Percentiles rank a stretch among this genome's conserved stretches.
phyloP scores from a whole-genome alignment of 2,797 vertebrate genomes.

The Bovichtus variegatus region DNA sequence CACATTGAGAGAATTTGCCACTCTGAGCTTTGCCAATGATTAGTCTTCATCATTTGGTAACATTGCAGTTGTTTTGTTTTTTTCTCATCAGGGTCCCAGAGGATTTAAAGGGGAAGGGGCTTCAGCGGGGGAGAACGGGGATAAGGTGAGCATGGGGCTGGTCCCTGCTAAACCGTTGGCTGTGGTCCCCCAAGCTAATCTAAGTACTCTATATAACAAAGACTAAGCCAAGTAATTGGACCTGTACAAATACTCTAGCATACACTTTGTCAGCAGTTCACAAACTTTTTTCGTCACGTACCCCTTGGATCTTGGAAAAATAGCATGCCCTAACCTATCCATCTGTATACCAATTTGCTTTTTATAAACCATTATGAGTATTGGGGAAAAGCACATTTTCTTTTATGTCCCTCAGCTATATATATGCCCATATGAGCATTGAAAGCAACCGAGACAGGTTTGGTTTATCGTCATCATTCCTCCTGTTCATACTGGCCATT shows the following conservation, averaged over 20 bases:
- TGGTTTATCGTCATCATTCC: too few species aligned
- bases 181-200: neutral
- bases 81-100: constrained; percentile 79
- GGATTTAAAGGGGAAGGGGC: constrained; percentile 86
- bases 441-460: neutral
- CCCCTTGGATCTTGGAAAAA: neutral
- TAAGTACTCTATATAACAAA: neutral
- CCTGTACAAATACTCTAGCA: too few species aligned
- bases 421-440: neutral
- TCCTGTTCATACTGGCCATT: neutral
- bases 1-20: neutral
- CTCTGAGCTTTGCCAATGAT: neutral
- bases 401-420: too few species aligned
- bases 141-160: constrained; percentile 77
- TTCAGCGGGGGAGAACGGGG: constrained; percentile 85
- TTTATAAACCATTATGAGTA: too few species aligned
- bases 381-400: neutral
- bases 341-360: too few species aligned
- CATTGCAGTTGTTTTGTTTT: neutral
- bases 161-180: neutral
- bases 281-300: neutral
- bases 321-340: too few species aligned
- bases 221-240: too few species aligned
- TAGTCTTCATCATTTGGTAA: neutral
- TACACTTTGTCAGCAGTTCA: too few species aligned